These are phyloP conservation scores for Alethe castanea DNA, from an alignment of 2,113 vertebrate genomes.

Conservation along the genomic window DNA sequence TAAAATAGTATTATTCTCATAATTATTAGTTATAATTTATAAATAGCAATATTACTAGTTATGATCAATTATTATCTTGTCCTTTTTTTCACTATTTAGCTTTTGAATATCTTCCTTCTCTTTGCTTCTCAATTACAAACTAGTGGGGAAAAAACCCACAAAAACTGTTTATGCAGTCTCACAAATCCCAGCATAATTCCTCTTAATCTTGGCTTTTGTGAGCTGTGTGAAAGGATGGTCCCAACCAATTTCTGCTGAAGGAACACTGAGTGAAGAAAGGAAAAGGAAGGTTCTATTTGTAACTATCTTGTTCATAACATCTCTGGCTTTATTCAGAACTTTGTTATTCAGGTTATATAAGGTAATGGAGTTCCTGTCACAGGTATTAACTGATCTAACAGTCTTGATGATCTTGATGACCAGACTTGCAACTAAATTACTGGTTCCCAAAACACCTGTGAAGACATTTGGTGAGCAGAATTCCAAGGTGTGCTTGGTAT, in stretches of 20 bases:
- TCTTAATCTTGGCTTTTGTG: not conserved
- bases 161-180: not conserved
- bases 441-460: not conserved
- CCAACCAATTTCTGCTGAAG: not conserved
- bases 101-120: not conserved
- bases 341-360: not conserved
- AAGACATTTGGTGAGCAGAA: not conserved
- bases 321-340: not conserved
- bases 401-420: not conserved
- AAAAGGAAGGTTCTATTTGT: not conserved
- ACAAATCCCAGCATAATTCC: not conserved
- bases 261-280: not conserved
- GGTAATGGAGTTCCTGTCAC: not conserved
- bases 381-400: not conserved
- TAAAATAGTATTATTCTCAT: not conserved
- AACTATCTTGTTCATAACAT: not conserved
- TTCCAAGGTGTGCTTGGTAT: not conserved
- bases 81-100: not conserved
- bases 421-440: not conserved
- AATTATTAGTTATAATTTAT: not conserved
- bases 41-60: not conserved
- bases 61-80: not conserved
- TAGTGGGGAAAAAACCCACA: fast-evolving
- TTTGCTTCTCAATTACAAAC: not conserved
- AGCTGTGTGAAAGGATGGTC: not conserved